phyloP scores from a whole-genome alignment of 37 sponge, comb jelly and placozoan species.

The Ephydatia muelleri region DNA sequence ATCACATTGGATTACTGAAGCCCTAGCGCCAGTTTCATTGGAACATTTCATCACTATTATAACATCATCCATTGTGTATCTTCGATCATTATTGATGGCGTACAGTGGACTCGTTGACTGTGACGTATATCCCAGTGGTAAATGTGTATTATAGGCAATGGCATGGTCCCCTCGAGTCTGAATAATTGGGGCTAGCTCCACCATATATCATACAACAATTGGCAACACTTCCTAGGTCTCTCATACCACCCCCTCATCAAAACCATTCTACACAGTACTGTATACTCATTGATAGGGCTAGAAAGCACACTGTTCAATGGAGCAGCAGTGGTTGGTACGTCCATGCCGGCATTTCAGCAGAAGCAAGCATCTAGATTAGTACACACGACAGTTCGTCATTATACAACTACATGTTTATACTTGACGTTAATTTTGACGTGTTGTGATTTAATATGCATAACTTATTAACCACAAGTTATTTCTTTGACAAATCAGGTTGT shows the following conservation, averaged over 20 bases:
- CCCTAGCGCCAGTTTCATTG: neutral
- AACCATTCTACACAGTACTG: neutral
- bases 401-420: neutral
- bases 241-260: neutral
- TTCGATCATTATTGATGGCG: neutral
- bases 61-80: neutral
- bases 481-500: neutral
- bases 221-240: neutral
- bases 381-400: neutral
- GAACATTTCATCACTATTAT: neutral
- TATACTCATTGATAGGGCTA: neutral
- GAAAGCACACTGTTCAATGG: neutral
- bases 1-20: too few relatives aligned
- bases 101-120: neutral
- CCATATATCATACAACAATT: neutral
- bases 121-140: neutral
- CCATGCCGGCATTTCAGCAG: neutral
- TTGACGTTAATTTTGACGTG: neutral
- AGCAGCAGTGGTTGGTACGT: neutral
- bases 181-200: neutral
- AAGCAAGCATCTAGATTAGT: neutral
- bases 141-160: neutral
- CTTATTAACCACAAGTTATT: neutral
- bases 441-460: slow-evolving; percentile 1
- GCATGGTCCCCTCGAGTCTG: neutral